phyloP scores from a whole-genome alignment of 2,797 vertebrate genomes.

The Luscinia megarhynchos region DNA sequence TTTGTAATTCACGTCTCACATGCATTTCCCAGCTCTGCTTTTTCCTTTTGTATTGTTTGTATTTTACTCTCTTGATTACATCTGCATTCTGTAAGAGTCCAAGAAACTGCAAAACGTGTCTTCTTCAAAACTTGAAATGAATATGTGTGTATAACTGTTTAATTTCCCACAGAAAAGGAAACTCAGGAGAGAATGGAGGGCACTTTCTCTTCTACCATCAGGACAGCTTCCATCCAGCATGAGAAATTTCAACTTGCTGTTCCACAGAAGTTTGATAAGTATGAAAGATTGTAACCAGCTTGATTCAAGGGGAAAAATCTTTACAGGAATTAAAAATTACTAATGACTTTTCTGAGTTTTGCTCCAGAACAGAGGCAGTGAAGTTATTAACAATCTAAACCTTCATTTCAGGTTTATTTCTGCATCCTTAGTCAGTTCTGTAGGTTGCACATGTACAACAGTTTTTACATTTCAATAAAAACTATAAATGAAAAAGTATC shows the following conservation, averaged over 20 bases:
- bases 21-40: background rate
- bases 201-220: conserved; percentile 84
- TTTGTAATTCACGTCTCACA: background rate
- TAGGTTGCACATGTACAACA: background rate
- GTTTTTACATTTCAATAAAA: background rate
- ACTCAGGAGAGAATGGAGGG: conserved; percentile 73
- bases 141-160: background rate
- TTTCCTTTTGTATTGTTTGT: background rate
- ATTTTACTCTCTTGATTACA: background rate
- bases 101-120: background rate
- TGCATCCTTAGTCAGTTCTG: background rate
- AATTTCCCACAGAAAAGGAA: conserved; percentile 76
- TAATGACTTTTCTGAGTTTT: background rate
- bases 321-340: background rate
- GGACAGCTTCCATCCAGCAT: conserved; percentile 71
- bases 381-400: background rate
- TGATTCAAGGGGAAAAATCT: background rate
- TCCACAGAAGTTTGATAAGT: conserved; percentile 70
- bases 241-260: conserved; percentile 56
- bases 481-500: background rate
- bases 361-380: background rate
- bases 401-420: background rate
- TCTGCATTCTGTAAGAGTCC: background rate
- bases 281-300: background rate
- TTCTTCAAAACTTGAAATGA: background rate